Base-by-base conservation (phyloP, 2,888 invertebrate genomes). In the Taenaris catops region DNA sequence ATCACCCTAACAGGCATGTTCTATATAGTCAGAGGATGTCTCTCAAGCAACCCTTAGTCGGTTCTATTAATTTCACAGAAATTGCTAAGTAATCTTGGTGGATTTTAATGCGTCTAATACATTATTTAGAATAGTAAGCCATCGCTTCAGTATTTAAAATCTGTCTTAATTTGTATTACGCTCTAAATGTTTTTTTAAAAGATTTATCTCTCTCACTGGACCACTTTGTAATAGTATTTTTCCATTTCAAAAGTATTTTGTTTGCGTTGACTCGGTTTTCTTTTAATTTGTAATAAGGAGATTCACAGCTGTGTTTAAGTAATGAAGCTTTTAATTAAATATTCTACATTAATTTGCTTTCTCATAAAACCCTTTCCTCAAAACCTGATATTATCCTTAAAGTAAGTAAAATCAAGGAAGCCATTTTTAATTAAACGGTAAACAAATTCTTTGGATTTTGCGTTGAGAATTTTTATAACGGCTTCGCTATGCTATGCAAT, bases 211-310 rank as follows among this genome's bases (percentile, higher is more conserved):
- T n/a, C n/a, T n/a, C n/a, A n/a, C n/a, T n/a, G n/a, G n/a, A n/a
- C n/a, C n/a, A n/a, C 14, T 2, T 14, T 4, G 19, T 7, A 19
- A 19, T 27, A 26, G 27, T 29, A 17, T 25, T 21, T 29, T 27
- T 29, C n/a, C 10, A 16, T 11, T 20, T 10, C 34, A 29, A 29
- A 31, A 16, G 18, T 11, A 18, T 20, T 33, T 34, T 34, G 31
- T 31, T 26, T 14, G 26, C 21, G 33, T 25, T 20, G 28, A 26
- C 21, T 34, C 29, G 16, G 20, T 25, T 39, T 34, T 33, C 25
- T 39, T 24, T 32, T 33, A 33, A 38, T 33, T 31, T 33, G 38
- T 27, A 34, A 29, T 40, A 14, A 19, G 19, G 14, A 29, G 25
- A 16, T 31, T 16, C 18, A 17, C 34, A 40, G 26, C 31, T 31